Evolutionary conservation across 2,888 invertebrate genomes (phyloP), one percentile per base, ranked within the genome.

Genomic region (Philaethria dido): DNA sequence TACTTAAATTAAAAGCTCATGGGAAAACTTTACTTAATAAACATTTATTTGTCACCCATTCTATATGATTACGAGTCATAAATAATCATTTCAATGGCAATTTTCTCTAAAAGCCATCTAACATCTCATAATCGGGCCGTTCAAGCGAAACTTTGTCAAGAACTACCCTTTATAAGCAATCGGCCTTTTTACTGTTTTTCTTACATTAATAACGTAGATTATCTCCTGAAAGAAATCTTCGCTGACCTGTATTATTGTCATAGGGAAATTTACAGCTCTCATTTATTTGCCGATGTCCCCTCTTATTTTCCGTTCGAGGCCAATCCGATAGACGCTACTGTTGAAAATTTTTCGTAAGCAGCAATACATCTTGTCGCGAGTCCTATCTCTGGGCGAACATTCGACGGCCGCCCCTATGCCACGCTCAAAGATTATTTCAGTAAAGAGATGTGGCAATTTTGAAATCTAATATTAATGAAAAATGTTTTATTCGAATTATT

Each of bases 241-340:
- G 92, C 92, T 92, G 92, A 92, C 91, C 92, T 92, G 92, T 92
- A 91, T 92, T 92, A 92, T 92, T 92, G 91, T 92, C 92, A 91
- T 90, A 88, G 87, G 84, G 91, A 89, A 90, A 92, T 92, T 92
- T 92, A 92, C 86, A 82, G 81, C 89, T 80, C 78, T 92, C 92
- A 92, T 92, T 92, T 92, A 91, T 92, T 87, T 88, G 86, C 84
- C 84, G 82, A 78, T 87, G 86, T 88, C 89, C 89, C 92, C 90
- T 92, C 92, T 93, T 93, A 92, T 92, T 93, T 93, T 93, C 89
- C 89, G 90, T 92, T 92, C 86, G 87, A 82, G 84, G 88, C 90
- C 89, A 91, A 92, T 92, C 90, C 86, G 89, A 89, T 90, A 90
- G 88, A 86, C 80, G 86, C 84, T 84, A 87, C 88, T 88, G 90